phyloP scores from a whole-genome alignment of 2,113 vertebrate species.

The Melanerpes aurifrons region DNA sequence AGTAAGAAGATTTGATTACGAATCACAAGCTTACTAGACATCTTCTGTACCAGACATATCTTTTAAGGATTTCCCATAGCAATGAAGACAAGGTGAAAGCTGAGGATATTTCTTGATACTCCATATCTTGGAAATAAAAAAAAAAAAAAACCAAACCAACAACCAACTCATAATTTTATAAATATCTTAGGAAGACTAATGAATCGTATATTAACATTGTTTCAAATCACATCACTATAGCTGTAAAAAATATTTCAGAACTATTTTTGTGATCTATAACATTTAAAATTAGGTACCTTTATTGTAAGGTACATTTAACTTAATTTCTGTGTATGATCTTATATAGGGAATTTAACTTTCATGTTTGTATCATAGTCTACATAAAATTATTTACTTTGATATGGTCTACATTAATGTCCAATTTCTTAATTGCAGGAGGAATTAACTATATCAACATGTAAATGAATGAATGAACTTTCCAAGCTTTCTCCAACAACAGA shows the following conservation, averaged over 20 bases:
- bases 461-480: neutral
- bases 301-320: neutral
- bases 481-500: neutral
- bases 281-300: neutral
- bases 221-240: neutral
- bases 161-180: too few relatives aligned
- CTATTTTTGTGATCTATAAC: neutral
- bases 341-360: neutral
- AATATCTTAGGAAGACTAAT: neutral
- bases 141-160: neutral
- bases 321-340: neutral
- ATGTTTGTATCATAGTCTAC: neutral
- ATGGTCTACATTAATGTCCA: neutral
- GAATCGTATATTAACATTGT: neutral
- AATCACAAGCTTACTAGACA: neutral
- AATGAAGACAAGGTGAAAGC: neutral
- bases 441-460: neutral
- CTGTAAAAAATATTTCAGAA: neutral
- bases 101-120: neutral
- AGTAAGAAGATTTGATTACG: neutral
- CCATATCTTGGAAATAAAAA: neutral
- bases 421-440: neutral
- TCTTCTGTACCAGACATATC: neutral
- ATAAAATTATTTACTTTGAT: neutral
- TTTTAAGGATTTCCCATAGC: neutral